Evolutionary conservation across 2,797 vertebrate genomes (phyloP), one percentile per base, ranked within the genome.

Genomic region (Eremophila alpestris): DNA sequence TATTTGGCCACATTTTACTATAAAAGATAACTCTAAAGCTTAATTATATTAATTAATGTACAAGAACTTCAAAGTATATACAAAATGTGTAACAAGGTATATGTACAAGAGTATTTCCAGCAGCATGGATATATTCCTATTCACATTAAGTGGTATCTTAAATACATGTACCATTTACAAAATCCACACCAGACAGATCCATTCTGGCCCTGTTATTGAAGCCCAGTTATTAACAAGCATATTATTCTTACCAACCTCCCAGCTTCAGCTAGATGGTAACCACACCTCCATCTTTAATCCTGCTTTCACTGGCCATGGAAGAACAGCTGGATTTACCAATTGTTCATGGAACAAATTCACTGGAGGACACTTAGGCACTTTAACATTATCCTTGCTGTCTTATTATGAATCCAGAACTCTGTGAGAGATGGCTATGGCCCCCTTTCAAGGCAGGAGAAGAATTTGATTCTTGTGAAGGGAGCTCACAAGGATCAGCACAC

Each of bases 341-440:
- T 34, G 19, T 48, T 55, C 30, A 7, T 13, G 24, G 38, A 49
- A 23, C 10, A 62, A 69, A 80, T 3, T 9, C 13, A 40, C 19
- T 10, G 6, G 65, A 79, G 36, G 27, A 54, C 36, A n/a, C 8
- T 27, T 38, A 32, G 22, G 15, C 58, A 45, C 43, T 32, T 5
- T 49, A 29, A 52, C 20, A 23, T 21, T 13, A 14, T 43, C 15
- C 11, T 41, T 2, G 36, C 30, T 74, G 27, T 40, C 10, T 36
- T 63, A 24, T 19, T 29, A 38, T 1, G 2, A 84, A 69, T 38
- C 19, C 67, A 76, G 55, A 76, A 41, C 15, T 8, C 30, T 36
- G 3, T 7, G 10, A 83, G 51, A 52, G 13, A 18, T 36, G 4
- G 5, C 17, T 51, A 2, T 1, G 4, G 13, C 10, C 9, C 4